A percentile compares a stretch with the other conserved stretches of the same genome.
Evolutionary conservation across 2,888 invertebrate species (phyloP).

Genomic region (Eupithecia centaureata): DNA sequence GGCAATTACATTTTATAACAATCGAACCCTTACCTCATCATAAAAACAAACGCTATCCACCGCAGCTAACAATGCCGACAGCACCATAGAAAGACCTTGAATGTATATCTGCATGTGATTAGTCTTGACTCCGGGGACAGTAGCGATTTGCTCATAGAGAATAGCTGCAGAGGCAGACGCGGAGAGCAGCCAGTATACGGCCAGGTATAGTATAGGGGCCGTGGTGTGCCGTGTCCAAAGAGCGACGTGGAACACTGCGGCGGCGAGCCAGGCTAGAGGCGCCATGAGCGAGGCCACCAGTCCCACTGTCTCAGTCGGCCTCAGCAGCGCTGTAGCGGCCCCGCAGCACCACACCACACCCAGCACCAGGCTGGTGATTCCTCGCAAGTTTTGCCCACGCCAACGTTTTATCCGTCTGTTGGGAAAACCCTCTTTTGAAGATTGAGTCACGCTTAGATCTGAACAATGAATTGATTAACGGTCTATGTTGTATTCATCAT

Average conservation of each 20-base stretch:
- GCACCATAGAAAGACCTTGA: slow-evolving; percentile 58
- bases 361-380: slow-evolving; percentile 63
- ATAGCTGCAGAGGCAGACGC: slow-evolving; percentile 63
- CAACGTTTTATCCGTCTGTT: slow-evolving; percentile 59
- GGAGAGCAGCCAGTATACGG: slow-evolving; percentile 75
- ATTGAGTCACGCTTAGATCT: slow-evolving; percentile 4
- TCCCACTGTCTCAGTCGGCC: slow-evolving; percentile 59
- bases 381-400: slow-evolving; percentile 73
- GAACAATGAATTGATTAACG: slow-evolving; percentile 6
- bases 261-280: slow-evolving; percentile 73
- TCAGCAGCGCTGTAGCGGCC: slow-evolving; percentile 63
- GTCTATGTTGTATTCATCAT: background rate
- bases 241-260: slow-evolving; percentile 70
- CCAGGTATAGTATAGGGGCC: slow-evolving; percentile 74
- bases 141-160: slow-evolving; percentile 58
- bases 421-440: slow-evolving; percentile 14
- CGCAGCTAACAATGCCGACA: slow-evolving; percentile 61
- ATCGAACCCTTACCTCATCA: slow-evolving; percentile 65
- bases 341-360: slow-evolving; percentile 66
- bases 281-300: slow-evolving; percentile 66
- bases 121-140: slow-evolving; percentile 42
- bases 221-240: slow-evolving; percentile 71
- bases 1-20: background rate
- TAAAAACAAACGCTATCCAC: slow-evolving; percentile 77
- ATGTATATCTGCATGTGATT: slow-evolving; percentile 65